Base-by-base conservation (phyloP, 1,140 invertebrate genomes). In the Caenorhabditis tropicalis region DNA sequence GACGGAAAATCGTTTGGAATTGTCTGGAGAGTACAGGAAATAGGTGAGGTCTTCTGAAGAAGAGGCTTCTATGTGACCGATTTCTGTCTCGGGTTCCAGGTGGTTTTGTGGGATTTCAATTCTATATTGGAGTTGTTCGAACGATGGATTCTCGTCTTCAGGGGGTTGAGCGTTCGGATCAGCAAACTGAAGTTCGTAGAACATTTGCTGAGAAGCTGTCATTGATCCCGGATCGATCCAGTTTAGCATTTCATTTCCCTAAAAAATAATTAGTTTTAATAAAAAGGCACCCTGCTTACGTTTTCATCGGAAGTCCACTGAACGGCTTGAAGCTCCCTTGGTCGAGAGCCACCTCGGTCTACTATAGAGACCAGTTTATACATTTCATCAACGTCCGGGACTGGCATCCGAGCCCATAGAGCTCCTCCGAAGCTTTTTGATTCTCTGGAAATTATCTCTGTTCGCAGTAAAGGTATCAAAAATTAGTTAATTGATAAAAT, bases 401-500 rank as follows among this genome's bases (percentile, higher is more conserved):
- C 49, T 19, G 46, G 36, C 82, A 51, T 70, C 49, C 82, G 56
- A 74, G 31, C 82, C 82, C 82, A 82, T 12, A 82, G 21, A 0
- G 60, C 56, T 6, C 82, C 82, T 4, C 56, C 60, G 19, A 82
- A 82, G n/a, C 82, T 82, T 70, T 33, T 24, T 16, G 82, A 82
- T 27, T 82, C 82, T 39, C 81, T 82, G 81, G 60, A 60, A 53
- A n/a, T n/a, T n/a, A n/a, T n/a, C n/a, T n/a, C n/a, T n/a, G n/a
- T n/a, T n/a, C n/a, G n/a, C n/a, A n/a, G n/a, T n/a, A n/a, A n/a
- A n/a, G n/a, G n/a, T n/a, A n/a, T n/a, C n/a, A n/a, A n/a, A n/a
- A n/a, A n/a, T n/a, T n/a, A n/a, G n/a, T n/a, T n/a, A n/a, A n/a
- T n/a, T n/a, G n/a, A n/a, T n/a, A n/a, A n/a, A n/a, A n/a, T n/a